Evolutionary conservation across 2,113 vertebrate genomes (phyloP).

Genomic region (Nannobrachium achirus): DNA sequence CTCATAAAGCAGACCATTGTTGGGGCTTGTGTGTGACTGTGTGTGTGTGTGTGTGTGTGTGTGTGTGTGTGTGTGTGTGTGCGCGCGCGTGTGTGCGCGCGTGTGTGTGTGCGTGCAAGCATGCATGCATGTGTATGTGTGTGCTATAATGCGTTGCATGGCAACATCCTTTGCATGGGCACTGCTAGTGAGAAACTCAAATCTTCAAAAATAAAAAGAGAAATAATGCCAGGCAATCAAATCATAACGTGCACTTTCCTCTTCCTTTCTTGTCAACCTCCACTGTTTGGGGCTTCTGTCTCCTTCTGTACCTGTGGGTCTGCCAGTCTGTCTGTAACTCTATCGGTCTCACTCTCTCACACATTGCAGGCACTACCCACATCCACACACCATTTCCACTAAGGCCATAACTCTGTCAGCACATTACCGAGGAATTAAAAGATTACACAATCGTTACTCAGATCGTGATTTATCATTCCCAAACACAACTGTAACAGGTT

Average conservation of each 20-base stretch:
- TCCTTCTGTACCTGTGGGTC: constrained; percentile 33
- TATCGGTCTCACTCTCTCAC: constrained; percentile 25
- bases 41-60: constrained; percentile 26
- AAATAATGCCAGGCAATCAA: constrained; percentile 64
- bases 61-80: constrained; percentile 34
- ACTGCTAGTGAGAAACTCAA: constrained; percentile 59
- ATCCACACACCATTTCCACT: constrained; percentile 14
- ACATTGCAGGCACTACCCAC: constrained; percentile 1
- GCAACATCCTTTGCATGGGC: constrained; percentile 78
- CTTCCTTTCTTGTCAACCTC: constrained; percentile 4
- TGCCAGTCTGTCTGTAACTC: constrained; percentile 13
- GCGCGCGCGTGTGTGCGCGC: constrained; percentile 43
- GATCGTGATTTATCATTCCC: constrained; percentile 46
- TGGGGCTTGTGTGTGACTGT: constrained; percentile 66
- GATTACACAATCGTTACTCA: constrained; percentile 29
- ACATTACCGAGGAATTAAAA: constrained; percentile 32
- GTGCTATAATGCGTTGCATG: constrained; percentile 77
- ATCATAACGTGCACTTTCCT: constrained; percentile 52
- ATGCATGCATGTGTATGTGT: constrained; percentile 61
- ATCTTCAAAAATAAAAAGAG: constrained; percentile 24
- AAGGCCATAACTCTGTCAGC: constrained; percentile 35
- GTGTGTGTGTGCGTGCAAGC: constrained; percentile 26
- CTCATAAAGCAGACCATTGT: constrained; percentile 86
- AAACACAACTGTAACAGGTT: constrained; percentile 29
- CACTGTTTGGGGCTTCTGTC: constrained; percentile 1